Conservation (phyloP, 2,113 vertebrate genomes). For the Panthera leo region DNA sequence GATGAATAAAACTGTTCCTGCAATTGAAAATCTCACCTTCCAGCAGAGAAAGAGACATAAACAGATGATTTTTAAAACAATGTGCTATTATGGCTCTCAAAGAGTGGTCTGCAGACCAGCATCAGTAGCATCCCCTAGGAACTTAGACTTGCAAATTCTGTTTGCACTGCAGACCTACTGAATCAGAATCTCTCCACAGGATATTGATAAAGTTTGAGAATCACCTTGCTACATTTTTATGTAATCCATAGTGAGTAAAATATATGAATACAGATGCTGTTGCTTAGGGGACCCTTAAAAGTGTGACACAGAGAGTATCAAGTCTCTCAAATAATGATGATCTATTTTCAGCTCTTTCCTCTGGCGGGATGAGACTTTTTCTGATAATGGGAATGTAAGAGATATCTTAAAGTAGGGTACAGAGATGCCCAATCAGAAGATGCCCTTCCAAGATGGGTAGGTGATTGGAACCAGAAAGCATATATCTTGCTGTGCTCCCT, state of each 20-base stretch:
- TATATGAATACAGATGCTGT: neutral
- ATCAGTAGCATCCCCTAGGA: neutral
- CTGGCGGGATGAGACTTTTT: neutral
- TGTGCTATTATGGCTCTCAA: neutral
- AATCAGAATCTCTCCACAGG: neutral
- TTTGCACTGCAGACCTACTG: neutral
- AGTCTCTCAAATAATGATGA: neutral
- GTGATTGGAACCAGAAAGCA: neutral
- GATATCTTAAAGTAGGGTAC: neutral
- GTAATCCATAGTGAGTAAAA: neutral
- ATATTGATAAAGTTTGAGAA: conserved; percentile 5
- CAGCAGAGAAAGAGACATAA: neutral
- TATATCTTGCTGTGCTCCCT: neutral
- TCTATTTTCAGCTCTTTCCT: neutral
- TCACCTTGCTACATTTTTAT: neutral
- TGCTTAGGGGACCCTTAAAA: neutral
- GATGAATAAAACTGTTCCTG: neutral
- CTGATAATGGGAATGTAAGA: neutral
- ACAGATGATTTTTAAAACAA: neutral
- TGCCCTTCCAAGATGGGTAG: neutral
- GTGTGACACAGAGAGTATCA: neutral
- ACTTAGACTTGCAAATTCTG: neutral
- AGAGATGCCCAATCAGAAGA: neutral
- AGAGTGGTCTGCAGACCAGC: neutral
- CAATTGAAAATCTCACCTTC: neutral